Percentiles rank a stretch among this genome's conserved stretches.
Evolutionary conservation across 1,140 invertebrate genomes (phyloP).

Genomic region (Ceratina calcarata): DNA sequence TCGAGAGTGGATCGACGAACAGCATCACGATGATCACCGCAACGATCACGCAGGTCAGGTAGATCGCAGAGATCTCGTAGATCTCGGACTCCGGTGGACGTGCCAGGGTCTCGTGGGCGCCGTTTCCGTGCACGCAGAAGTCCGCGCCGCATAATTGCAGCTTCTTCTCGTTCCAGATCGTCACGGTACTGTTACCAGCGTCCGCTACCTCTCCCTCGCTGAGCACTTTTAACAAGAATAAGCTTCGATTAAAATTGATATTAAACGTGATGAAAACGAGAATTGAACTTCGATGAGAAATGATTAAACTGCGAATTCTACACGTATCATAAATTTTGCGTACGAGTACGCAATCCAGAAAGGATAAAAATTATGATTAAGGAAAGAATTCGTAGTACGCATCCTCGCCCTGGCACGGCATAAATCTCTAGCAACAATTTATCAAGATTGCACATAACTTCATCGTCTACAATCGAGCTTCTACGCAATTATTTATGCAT

Average conservation of each 20-base stretch:
- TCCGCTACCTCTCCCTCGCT: slow-evolving; percentile 84
- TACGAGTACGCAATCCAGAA: no score
- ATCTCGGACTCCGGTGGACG: slow-evolving; percentile 91
- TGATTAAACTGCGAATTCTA: no score
- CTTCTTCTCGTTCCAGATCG: slow-evolving; percentile 75
- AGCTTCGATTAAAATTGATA: slow-evolving; percentile 34
- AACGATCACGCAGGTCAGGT: slow-evolving; percentile 91
- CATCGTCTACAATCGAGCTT: not conserved
- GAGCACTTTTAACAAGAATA: slow-evolving; percentile 82
- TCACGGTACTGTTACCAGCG: slow-evolving; percentile 76
- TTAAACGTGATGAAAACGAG: no score
- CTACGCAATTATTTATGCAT: slow-evolving; percentile 4
- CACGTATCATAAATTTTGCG: no score
- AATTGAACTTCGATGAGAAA: no score
- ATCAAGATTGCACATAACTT: slow-evolving; percentile 10
- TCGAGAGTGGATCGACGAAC: slow-evolving; percentile 93
- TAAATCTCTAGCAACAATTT: slow-evolving; percentile 1
- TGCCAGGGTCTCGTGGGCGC: slow-evolving; percentile 85
- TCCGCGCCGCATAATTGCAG: slow-evolving; percentile 89
- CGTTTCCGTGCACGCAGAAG: slow-evolving; percentile 87
- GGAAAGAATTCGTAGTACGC: no score
- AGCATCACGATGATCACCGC: slow-evolving; percentile 92
- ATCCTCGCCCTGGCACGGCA: no score
- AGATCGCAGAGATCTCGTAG: slow-evolving; percentile 93
- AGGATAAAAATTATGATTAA: no score